Conservation (phyloP, 2,888 invertebrate species). For the Apodemia duryi region DNA sequence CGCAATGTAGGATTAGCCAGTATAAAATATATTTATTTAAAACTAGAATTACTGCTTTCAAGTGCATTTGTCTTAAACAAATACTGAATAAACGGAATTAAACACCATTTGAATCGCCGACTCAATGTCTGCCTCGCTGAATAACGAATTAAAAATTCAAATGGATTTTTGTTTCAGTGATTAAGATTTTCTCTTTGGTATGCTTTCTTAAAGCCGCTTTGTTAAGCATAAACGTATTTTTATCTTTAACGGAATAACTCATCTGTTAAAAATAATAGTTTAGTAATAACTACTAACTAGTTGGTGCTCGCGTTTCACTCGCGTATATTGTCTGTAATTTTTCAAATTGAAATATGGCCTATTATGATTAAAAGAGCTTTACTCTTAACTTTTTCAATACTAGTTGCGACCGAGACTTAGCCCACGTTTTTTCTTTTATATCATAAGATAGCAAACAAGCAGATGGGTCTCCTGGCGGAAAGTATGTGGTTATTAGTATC, state of each 20-base stretch:
- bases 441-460: no score
- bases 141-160: slow-evolving; percentile 15
- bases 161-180: slow-evolving; percentile 15
- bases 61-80: slow-evolving; percentile 10
- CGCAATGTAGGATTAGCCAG: no score
- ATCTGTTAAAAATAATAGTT: neutral
- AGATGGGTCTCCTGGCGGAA: no score
- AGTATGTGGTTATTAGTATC: no score
- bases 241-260: neutral
- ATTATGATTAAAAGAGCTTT: no score
- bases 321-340: no score
- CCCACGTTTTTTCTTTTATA: no score
- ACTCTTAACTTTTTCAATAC: no score
- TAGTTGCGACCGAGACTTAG: no score
- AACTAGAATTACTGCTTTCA: slow-evolving; percentile 1
- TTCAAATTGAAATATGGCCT: no score
- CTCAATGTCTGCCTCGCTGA: slow-evolving; percentile 5
- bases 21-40: neutral
- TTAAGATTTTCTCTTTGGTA: slow-evolving; percentile 5
- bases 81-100: slow-evolving; percentile 13
- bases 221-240: neutral
- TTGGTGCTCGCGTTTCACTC: no score
- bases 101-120: slow-evolving; percentile 8
- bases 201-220: slow-evolving; percentile 3
- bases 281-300: no score